Conservation (phyloP, 2,888 invertebrate species). For the Prenolepis imparis region DNA sequence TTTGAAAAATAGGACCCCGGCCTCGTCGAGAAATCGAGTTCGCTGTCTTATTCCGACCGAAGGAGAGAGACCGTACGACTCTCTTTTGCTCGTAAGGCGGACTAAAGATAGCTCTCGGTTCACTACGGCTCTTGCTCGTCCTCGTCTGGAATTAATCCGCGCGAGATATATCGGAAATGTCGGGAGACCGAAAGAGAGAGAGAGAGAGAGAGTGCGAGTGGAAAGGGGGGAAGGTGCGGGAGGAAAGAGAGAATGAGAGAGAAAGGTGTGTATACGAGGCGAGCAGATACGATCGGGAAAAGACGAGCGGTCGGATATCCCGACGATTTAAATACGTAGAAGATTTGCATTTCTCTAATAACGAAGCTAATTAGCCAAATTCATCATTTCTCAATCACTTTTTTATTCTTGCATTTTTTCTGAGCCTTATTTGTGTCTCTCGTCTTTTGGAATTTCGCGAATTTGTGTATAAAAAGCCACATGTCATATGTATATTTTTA, state of each 20-base stretch:
- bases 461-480: too few species aligned
- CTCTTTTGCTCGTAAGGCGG: constrained; percentile 59
- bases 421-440: not conserved
- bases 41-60: constrained; percentile 39
- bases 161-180: constrained; percentile 61
- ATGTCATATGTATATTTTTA: too few species aligned
- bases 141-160: constrained; percentile 61
- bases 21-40: constrained; percentile 25
- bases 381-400: not conserved
- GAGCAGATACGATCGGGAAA: constrained; percentile 39
- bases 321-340: not conserved
- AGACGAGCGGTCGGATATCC: constrained; percentile 24
- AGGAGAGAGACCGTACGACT: constrained; percentile 24
- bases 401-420: not conserved
- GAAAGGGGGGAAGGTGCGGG: not conserved
- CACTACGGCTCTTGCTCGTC: constrained; percentile 54
- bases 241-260: constrained; percentile 7
- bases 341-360: not conserved
- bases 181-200: constrained; percentile 42
- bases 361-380: not conserved
- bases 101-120: constrained; percentile 65
- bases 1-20: constrained; percentile 40
- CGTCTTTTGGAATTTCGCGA: too few species aligned
- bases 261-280: constrained; percentile 41
- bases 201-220: not conserved